A percentile compares a stretch with the other conserved stretches of the same genome.
phyloP scores from a whole-genome alignment of 2,797 vertebrate genomes.

The Hippocampus kuda region DNA sequence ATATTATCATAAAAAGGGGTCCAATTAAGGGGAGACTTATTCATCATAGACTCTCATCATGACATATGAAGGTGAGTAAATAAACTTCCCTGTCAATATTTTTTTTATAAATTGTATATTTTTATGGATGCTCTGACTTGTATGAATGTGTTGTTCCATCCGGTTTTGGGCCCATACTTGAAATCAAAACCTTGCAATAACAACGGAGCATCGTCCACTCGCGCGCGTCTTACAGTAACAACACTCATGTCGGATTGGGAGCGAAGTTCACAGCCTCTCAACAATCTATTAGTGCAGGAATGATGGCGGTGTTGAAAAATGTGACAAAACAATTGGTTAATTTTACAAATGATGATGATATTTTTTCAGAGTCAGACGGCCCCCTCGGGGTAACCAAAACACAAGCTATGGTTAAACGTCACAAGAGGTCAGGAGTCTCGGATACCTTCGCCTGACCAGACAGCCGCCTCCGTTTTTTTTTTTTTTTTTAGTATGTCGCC shows the following conservation, averaged over 20 bases:
- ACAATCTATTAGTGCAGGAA: constrained; percentile 69
- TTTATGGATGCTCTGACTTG: neutral
- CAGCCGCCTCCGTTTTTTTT: constrained; percentile 60
- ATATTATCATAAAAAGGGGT: too few relatives aligned
- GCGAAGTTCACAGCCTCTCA: constrained; percentile 48
- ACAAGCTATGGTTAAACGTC: constrained; percentile 44
- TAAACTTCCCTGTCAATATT: neutral
- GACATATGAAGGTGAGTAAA: neutral
- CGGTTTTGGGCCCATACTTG: neutral
- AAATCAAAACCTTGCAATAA: too few relatives aligned
- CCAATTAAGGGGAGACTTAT: too few relatives aligned
- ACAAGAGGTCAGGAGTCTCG: constrained; percentile 60
- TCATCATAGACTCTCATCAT: too few relatives aligned
- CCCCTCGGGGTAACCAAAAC: constrained; percentile 65
- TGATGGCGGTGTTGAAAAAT: constrained; percentile 67
- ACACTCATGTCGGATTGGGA: constrained; percentile 39
- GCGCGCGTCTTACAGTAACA: constrained; percentile 36
- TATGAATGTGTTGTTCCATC: neutral
- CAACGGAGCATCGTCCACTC: neutral
- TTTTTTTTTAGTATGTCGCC: constrained; percentile 45
- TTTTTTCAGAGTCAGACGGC: constrained; percentile 50
- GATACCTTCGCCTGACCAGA: constrained; percentile 56
- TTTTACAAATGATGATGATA: constrained; percentile 79
- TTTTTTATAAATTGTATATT: neutral
- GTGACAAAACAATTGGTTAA: constrained; percentile 77